Evolutionary conservation across 2,797 vertebrate genomes (phyloP).

Genomic region (Borostomias antarcticus): DNA sequence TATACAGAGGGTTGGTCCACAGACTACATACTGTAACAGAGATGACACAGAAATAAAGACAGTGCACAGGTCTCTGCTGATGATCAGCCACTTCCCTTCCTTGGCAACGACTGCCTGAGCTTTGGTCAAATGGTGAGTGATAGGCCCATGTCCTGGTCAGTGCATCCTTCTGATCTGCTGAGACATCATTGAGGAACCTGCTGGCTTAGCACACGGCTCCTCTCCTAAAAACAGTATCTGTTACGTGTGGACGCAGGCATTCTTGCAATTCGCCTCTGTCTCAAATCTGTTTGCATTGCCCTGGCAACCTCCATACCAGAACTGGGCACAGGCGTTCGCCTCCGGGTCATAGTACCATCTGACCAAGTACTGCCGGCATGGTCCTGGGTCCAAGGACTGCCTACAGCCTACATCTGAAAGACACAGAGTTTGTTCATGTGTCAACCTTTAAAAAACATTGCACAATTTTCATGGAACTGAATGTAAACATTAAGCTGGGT

Average conservation of each 20-base stretch:
- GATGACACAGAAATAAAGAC: slow-evolving; percentile 7
- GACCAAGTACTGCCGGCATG: slow-evolving; percentile 77
- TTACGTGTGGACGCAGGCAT: slow-evolving; percentile 71
- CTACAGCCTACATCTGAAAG: slow-evolving; percentile 76
- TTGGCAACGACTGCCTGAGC: slow-evolving; percentile 14
- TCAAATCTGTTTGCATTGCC: slow-evolving; percentile 85
- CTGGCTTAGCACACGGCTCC: slow-evolving; percentile 11
- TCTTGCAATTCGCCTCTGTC: slow-evolving; percentile 75
- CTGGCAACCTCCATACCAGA: slow-evolving; percentile 88
- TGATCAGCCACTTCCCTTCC: background rate
- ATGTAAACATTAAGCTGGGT: background rate
- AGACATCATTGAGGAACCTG: slow-evolving; percentile 15
- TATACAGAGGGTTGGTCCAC: background rate
- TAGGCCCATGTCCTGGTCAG: slow-evolving; percentile 13
- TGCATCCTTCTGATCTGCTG: slow-evolving; percentile 15
- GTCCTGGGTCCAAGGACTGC: slow-evolving; percentile 76
- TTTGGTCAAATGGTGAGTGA: slow-evolving; percentile 15
- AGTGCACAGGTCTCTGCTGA: slow-evolving; percentile 2
- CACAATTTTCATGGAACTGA: no score
- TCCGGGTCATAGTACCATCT: slow-evolving; percentile 86
- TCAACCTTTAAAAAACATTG: background rate
- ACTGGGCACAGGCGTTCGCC: slow-evolving; percentile 85
- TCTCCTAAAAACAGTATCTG: slow-evolving; percentile 10
- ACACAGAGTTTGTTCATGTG: background rate
- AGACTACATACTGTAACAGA: slow-evolving; percentile 21